A percentile compares a stretch with the other conserved stretches of the same genome.
These are phyloP conservation scores for Myxocyprinus asiaticus DNA, from an alignment of 2,113 vertebrate species.

Conservation along the genomic window DNA sequence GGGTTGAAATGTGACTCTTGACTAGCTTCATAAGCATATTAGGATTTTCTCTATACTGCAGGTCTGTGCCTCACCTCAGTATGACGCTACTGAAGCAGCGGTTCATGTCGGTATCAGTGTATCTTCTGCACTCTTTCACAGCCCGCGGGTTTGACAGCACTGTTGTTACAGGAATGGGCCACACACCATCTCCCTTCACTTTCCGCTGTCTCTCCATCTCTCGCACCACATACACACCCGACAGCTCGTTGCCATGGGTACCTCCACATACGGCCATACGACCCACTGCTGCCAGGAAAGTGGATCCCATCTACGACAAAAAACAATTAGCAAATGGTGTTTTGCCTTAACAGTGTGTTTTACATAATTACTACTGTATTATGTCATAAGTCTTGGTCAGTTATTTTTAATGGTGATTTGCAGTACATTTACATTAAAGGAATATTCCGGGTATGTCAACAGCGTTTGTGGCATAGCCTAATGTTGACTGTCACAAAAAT, in stretches of 20 bases:
- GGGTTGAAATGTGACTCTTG: no score
- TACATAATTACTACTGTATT: not conserved
- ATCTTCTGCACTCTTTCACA: slow-evolving; percentile 71
- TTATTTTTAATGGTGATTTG: no score
- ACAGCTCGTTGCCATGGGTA: slow-evolving; percentile 85
- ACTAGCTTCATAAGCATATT: no score
- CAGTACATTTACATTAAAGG: no score
- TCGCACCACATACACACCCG: slow-evolving; percentile 73
- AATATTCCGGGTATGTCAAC: no score
- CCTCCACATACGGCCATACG: slow-evolving; percentile 77
- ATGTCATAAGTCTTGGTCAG: no score
- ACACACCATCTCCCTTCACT: slow-evolving; percentile 34
- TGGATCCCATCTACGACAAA: slow-evolving; percentile 65
- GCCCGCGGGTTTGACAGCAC: slow-evolving; percentile 72
- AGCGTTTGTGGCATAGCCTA: no score
- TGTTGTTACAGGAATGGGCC: slow-evolving; percentile 55
- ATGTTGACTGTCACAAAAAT: no score
- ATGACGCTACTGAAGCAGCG: slow-evolving; percentile 70
- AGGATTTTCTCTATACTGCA: not conserved
- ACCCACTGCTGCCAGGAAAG: slow-evolving; percentile 62
- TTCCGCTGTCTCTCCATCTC: slow-evolving; percentile 63
- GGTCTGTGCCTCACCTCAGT: slow-evolving; percentile 66
- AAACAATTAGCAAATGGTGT: no score
- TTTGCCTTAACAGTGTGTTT: not conserved
- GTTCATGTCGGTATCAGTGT: slow-evolving; percentile 74